Conservation (phyloP, 2,113 vertebrate species). For the Heterochromis multidens region DNA sequence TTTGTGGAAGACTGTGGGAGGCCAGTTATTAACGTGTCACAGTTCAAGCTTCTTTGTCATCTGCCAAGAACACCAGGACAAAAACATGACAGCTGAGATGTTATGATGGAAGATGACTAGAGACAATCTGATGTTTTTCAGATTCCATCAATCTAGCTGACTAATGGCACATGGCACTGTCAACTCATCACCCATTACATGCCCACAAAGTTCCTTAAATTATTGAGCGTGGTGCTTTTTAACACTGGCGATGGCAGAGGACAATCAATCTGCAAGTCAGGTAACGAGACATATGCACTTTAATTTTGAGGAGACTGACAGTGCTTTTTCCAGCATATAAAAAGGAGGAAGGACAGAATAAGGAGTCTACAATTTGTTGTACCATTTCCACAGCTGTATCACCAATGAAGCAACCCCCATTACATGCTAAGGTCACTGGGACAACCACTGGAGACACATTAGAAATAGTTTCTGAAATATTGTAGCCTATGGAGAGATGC, state of each 20-base stretch:
- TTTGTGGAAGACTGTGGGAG: not conserved
- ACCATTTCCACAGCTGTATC: not conserved
- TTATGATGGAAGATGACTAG: conserved; percentile 12
- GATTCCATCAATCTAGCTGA: not conserved
- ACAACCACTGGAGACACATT: not conserved
- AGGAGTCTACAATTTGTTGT: not conserved
- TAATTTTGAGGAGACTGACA: not conserved
- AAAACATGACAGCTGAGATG: not conserved
- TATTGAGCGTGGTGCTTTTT: not conserved
- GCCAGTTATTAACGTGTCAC: not conserved
- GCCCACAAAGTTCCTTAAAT: not conserved
- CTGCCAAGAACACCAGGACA: not conserved
- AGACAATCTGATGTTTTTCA: conserved; percentile 25
- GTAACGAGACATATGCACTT: not conserved
- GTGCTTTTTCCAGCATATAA: not conserved
- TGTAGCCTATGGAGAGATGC: not conserved
- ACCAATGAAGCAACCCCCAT: not conserved
- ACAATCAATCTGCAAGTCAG: not conserved
- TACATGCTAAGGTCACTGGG: not conserved
- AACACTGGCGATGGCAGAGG: not conserved
- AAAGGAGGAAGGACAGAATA: not conserved
- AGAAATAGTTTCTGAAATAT: not conserved
- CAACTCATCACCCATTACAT: not conserved
- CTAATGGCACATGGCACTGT: conserved; percentile 5
- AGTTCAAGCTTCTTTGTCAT: not conserved